phyloP scores from a whole-genome alignment of 2,888 invertebrate species.

The Scelioninae gen. 1 region DNA sequence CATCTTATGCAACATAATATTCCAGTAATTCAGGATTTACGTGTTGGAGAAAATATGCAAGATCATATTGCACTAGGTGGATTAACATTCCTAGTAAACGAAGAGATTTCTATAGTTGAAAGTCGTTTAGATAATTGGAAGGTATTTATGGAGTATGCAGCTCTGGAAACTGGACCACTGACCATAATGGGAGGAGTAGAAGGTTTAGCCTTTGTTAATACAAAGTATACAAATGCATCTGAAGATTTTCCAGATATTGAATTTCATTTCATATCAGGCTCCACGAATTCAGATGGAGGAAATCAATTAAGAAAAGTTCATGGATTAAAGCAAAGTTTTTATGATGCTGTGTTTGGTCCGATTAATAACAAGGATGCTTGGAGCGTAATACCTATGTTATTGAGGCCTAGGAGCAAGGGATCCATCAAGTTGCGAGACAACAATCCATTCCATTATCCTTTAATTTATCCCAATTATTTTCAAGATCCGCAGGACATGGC shows the following conservation, averaged over 20 bases:
- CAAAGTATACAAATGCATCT: slow-evolving; percentile 93
- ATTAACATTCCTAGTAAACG: slow-evolving; percentile 91
- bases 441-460: slow-evolving; percentile 94
- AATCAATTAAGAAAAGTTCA: slow-evolving; percentile 91
- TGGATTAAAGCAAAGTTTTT: slow-evolving; percentile 92
- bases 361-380: slow-evolving; percentile 91
- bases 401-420: slow-evolving; percentile 94
- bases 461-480: slow-evolving; percentile 96
- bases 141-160: slow-evolving; percentile 92
- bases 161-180: slow-evolving; percentile 93
- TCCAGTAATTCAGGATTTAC: slow-evolving; percentile 90
- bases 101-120: slow-evolving; percentile 92
- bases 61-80: slow-evolving; percentile 96
- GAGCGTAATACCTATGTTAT: slow-evolving; percentile 94
- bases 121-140: slow-evolving; percentile 92
- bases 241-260: slow-evolving; percentile 97
- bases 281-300: slow-evolving; percentile 93
- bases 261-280: slow-evolving; percentile 94
- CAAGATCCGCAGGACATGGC: slow-evolving; percentile 91
- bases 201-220: slow-evolving; percentile 93
- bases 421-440: slow-evolving; percentile 91
- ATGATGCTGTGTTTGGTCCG: slow-evolving; percentile 89
- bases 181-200: slow-evolving; percentile 95
- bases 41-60: slow-evolving; percentile 94
- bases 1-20: slow-evolving; percentile 90